Evolutionary conservation across 1,140 invertebrate species (phyloP).

Genomic region (Coboldia fuscipes): DNA sequence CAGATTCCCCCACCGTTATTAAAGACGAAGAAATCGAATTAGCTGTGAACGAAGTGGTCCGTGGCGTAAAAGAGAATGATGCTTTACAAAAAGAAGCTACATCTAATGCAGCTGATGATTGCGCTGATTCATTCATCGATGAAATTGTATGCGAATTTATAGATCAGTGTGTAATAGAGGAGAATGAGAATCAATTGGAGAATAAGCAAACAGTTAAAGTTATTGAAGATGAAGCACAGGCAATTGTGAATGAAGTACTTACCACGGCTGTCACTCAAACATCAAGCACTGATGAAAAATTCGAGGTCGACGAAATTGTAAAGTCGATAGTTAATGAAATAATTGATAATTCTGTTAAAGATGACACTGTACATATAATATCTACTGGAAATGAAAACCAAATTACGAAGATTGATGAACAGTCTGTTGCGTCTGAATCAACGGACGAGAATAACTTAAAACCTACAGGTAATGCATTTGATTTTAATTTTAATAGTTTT

Average conservation of each 20-base stretch:
- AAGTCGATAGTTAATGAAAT: constrained; percentile 12
- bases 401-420: no score
- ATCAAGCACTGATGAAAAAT: constrained; percentile 7
- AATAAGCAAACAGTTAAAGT: neutral
- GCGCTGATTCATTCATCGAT: neutral
- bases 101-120: constrained; percentile 3
- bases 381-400: no score
- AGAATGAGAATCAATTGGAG: neutral
- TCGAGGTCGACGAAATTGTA: constrained; percentile 13
- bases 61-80: constrained; percentile 11
- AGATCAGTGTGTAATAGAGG: constrained; percentile 3
- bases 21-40: constrained; percentile 28
- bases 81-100: neutral
- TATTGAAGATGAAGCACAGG: neutral
- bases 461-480: no score
- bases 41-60: constrained; percentile 25
- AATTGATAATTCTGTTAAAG: constrained; percentile 13
- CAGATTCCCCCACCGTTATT: constrained; percentile 24
- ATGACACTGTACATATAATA: no score
- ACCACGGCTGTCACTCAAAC: constrained; percentile 11
- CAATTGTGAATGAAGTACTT: constrained; percentile 11
- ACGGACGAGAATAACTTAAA: no score
- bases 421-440: no score
- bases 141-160: constrained; percentile 3
- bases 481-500: no score